Conservation (phyloP, 2,113 vertebrate species). For the Pelecanus crispus region DNA sequence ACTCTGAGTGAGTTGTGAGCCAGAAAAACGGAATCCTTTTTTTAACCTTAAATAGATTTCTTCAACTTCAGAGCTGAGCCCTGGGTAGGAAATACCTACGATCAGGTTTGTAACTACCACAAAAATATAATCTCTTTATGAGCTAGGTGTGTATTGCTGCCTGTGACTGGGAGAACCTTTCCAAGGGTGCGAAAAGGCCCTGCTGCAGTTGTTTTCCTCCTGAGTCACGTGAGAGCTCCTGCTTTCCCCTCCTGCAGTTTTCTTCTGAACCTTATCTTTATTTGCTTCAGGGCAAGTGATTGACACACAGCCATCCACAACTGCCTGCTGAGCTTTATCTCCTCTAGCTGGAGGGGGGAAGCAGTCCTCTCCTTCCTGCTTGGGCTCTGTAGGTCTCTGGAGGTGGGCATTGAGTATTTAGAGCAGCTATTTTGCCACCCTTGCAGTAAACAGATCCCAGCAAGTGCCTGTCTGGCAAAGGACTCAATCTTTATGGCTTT, state of each 20-base stretch:
- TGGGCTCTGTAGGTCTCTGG: rapidly evolving
- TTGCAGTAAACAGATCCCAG: not conserved
- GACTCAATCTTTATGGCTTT: not conserved
- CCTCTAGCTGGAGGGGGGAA: not conserved
- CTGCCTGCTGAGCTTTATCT: not conserved
- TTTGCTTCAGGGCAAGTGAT: not conserved
- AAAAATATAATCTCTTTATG: not conserved
- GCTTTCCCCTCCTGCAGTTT: not conserved
- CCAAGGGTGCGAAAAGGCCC: not conserved
- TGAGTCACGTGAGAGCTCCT: not conserved
- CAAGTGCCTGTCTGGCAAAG: not conserved
- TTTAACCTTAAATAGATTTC: not conserved
- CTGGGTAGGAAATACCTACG: not conserved
- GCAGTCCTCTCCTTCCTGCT: not conserved
- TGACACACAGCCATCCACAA: not conserved
- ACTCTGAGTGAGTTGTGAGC: not conserved
- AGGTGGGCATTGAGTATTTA: not conserved
- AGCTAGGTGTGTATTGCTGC: not conserved
- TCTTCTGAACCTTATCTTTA: not conserved
- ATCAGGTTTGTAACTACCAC: not conserved
- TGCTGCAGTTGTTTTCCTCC: not conserved
- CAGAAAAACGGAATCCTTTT: not conserved
- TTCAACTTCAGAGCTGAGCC: not conserved
- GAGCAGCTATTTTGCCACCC: not conserved
- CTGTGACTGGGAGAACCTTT: not conserved